Evolutionary conservation across 2,113 vertebrate species (phyloP), one percentile per base, ranked within the genome.

Genomic region (Empidonax traillii): DNA sequence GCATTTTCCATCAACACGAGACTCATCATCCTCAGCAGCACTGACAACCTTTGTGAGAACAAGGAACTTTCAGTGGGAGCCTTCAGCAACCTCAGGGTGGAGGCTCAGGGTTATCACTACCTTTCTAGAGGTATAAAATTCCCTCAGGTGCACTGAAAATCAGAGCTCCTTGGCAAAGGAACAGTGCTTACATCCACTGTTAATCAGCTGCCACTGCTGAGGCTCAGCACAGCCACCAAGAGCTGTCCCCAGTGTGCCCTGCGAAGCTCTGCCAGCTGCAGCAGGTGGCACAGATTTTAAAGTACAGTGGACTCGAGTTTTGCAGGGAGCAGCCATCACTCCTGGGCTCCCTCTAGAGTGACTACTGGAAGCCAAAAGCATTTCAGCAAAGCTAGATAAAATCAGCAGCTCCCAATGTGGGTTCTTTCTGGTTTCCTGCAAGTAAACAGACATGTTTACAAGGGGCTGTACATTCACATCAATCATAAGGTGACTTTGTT

Each of bases 371-470:
- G 94, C 96, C 95, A 96, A 94, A 97, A 95, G 90, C 86, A 94
- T 96, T 97, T 94, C 93, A 92, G 92, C 47, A 96, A 96, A 96
- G 90, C n/a, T 92, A 96, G 96, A 97, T 97, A 97, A 97, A 97
- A 97, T 97, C 96, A 95, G 93, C 94, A 87, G 94, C 1, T 2
- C 93, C 96, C 96, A 96, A 89, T 89, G 90, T 94, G 89, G 88
- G 86, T 55, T 96, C 95, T 89, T 92, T 97, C 96, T 97, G 96
- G 96, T 96, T 96, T 97, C 96, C 96, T 96, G 96, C 93, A 96
- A 96, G 92, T 96, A 97, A 97, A 97, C 92, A 97, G 96, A 96
- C 95, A 92, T 97, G 96, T 97, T 96, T 97, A 97, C 96, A 96
- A 95, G 95, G 96, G 83, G 94, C 89, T 96, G 96, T 95, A 97